Conservation (phyloP, 2,113 vertebrate genomes). For the Serinus canaria region DNA sequence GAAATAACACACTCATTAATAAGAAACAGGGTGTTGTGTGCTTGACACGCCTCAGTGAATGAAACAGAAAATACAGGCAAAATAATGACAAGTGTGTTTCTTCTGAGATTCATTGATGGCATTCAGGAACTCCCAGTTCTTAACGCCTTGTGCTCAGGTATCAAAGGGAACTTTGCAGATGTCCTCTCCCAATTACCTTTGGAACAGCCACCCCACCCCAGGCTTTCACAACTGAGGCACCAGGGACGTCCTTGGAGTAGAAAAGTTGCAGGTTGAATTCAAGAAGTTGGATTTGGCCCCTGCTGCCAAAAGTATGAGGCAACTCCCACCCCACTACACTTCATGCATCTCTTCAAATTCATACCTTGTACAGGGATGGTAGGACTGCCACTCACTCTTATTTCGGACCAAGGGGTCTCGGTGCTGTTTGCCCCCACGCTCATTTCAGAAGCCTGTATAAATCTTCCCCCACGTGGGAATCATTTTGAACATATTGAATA, state of each 20-base stretch:
- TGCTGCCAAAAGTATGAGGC: not conserved
- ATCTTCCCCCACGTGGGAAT: not conserved
- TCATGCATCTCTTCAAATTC: not conserved
- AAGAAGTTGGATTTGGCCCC: rapidly evolving
- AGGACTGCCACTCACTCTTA: not conserved
- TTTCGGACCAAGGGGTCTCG: not conserved
- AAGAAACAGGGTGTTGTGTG: not conserved
- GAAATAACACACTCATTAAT: not conserved
- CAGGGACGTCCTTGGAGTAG: rapidly evolving
- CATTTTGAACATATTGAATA: slow-evolving; percentile 16
- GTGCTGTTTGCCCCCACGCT: not conserved
- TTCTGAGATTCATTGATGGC: not conserved
- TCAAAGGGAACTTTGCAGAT: not conserved
- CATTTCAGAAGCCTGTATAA: slow-evolving; percentile 11
- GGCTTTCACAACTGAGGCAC: not conserved
- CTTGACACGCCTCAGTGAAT: not conserved
- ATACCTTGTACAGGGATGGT: not conserved
- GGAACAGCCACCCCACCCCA: not conserved
- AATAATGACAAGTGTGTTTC: not conserved
- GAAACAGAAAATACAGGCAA: not conserved
- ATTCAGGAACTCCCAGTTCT: not conserved
- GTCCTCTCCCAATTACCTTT: rapidly evolving
- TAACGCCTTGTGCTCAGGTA: not conserved
- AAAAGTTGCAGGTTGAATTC: not conserved
- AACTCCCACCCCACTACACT: not conserved